Conservation (phyloP, 2,113 vertebrate species). For the Chloroceryle aenea region DNA sequence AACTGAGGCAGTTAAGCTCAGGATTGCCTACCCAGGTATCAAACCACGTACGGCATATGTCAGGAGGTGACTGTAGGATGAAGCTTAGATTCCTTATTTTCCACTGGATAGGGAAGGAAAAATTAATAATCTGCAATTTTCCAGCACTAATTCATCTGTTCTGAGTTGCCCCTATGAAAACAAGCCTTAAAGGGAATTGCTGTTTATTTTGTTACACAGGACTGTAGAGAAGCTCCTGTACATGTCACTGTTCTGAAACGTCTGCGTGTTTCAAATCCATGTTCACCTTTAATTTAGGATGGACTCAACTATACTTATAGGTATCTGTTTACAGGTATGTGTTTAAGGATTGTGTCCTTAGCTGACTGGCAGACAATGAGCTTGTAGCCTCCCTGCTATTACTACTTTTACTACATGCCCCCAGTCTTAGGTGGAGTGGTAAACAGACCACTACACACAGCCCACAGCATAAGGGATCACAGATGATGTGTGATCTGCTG, state of each 20-base stretch:
- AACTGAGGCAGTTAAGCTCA: background rate
- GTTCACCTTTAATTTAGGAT: background rate
- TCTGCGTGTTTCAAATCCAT: background rate
- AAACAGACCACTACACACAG: background rate
- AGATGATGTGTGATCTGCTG: too few species aligned
- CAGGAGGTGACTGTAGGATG: background rate
- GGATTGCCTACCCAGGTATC: background rate
- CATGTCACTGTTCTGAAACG: background rate
- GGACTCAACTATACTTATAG: background rate
- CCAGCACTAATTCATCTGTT: constrained; percentile 2
- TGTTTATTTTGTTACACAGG: background rate
- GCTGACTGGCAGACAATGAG: background rate
- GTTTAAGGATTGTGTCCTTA: background rate
- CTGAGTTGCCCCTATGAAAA: background rate
- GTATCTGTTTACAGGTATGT: background rate
- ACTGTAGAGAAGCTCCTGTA: background rate
- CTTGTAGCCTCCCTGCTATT: background rate
- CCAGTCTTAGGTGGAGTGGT: background rate
- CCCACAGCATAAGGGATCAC: background rate
- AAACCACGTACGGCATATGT: background rate
- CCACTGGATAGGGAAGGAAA: background rate
- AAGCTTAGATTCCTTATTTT: background rate
- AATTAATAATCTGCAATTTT: background rate
- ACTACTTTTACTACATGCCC: background rate
- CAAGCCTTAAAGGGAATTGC: background rate